Percentiles rank a stretch among this genome's conserved stretches.
phyloP scores from a whole-genome alignment of 2,113 vertebrate species.

The Oxyura jamaicensis region DNA sequence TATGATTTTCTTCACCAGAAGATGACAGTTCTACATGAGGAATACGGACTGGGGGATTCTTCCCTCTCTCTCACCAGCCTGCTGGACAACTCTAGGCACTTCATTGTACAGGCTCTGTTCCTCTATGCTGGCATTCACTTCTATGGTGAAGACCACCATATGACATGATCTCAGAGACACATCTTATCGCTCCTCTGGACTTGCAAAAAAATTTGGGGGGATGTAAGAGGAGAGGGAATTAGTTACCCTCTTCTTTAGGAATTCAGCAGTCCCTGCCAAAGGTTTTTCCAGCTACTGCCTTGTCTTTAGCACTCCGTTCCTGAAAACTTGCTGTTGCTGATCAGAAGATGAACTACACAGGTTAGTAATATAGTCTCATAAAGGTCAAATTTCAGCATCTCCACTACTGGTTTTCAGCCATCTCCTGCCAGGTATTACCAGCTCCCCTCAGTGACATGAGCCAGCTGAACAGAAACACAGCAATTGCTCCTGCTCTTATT shows the following conservation, averaged over 20 bases:
- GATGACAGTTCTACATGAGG: neutral
- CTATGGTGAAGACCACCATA: neutral
- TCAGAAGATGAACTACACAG: neutral
- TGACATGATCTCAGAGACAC: neutral
- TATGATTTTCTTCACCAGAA: neutral
- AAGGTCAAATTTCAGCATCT: neutral
- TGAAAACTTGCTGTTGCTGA: neutral
- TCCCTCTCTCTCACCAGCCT: neutral
- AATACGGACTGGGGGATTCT: neutral
- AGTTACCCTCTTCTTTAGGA: neutral
- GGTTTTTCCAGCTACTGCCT: neutral
- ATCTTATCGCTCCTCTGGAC: neutral
- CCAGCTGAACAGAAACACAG: neutral
- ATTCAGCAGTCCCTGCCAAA: neutral
- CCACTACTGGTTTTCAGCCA: neutral
- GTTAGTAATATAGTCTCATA: neutral
- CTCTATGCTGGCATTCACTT: neutral
- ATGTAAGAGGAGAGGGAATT: neutral
- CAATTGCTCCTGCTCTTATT: neutral
- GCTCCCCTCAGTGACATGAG: neutral
- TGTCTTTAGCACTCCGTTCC: neutral
- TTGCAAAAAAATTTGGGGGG: neutral
- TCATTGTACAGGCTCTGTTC: neutral
- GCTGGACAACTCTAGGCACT: neutral
- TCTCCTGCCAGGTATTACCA: neutral